These are phyloP conservation scores for Theodoxus fluviatilis DNA, from an alignment of 2,888 invertebrate genomes.

Conservation along the genomic window DNA sequence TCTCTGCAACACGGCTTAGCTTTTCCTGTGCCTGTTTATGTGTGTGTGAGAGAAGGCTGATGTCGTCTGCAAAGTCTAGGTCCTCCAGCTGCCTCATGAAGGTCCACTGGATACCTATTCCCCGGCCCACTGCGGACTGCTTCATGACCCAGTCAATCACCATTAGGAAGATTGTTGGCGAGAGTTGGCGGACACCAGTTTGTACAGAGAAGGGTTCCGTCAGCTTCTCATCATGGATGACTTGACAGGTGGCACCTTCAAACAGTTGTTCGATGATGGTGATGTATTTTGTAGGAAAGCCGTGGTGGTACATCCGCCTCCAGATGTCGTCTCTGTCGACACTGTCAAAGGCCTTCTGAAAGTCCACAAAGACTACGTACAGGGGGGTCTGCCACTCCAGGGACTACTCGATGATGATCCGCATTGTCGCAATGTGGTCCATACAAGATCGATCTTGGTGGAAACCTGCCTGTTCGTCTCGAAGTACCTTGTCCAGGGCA, in stretches of 20 bases:
- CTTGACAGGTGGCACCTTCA: slow-evolving; percentile 21
- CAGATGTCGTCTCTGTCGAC: slow-evolving; percentile 12
- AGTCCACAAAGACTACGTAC: slow-evolving; percentile 18
- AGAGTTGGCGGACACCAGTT: not conserved
- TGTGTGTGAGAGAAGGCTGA: slow-evolving; percentile 1
- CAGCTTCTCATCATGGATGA: slow-evolving; percentile 20
- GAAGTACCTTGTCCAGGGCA: slow-evolving; percentile 18
- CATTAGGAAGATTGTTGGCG: not conserved
- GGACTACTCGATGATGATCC: slow-evolving; percentile 27
- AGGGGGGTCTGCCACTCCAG: slow-evolving; percentile 25
- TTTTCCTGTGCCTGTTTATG: slow-evolving; percentile 1
- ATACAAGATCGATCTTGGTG: slow-evolving; percentile 19
- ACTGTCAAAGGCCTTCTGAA: slow-evolving; percentile 29
- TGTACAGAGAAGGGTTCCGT: slow-evolving; percentile 11
- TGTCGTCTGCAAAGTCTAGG: too few relatives aligned
- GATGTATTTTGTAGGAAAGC: slow-evolving; percentile 21
- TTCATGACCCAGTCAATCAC: slow-evolving; percentile 20
- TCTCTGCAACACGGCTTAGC: not conserved
- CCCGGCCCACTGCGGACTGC: not conserved
- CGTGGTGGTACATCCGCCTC: slow-evolving; percentile 12
- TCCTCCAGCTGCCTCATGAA: too few relatives aligned
- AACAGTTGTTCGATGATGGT: slow-evolving; percentile 23
- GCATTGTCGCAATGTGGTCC: slow-evolving; percentile 24
- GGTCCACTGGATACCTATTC: slow-evolving; percentile 24
- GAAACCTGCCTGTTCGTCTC: slow-evolving; percentile 25